phyloP scores from a whole-genome alignment of 1,140 invertebrate genomes.

The Tetragonula clypearis region DNA sequence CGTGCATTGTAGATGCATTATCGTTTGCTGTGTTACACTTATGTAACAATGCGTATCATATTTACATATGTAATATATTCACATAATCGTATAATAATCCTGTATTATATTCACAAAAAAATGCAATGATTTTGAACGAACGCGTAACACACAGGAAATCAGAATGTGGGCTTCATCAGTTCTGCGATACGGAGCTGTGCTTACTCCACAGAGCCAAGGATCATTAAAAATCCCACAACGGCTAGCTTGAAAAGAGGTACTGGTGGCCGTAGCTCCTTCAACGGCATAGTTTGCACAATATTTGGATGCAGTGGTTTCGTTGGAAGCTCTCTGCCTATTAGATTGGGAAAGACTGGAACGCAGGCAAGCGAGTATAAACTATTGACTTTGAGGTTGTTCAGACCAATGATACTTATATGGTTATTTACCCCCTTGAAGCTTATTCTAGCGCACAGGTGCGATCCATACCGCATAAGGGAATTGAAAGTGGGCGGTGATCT shows the following conservation, averaged over 20 bases:
- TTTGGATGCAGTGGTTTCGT: conserved; percentile 96
- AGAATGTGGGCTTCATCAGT: conserved; percentile 55
- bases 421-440: conserved; percentile 84
- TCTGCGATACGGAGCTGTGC: conserved; percentile 67
- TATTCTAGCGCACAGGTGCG: conserved; percentile 95
- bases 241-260: conserved; percentile 90
- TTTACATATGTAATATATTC: not conserved
- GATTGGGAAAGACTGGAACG: conserved; percentile 92
- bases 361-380: conserved; percentile 83
- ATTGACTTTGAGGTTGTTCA: too few species aligned
- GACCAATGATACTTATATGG: not conserved
- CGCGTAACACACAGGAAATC: conserved; percentile 64
- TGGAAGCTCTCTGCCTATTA: conserved; percentile 92
- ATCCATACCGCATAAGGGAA: conserved; percentile 88
- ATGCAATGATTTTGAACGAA: conserved; percentile 35
- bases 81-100: not conserved
- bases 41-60: too few species aligned
- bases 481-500: conserved; percentile 96
- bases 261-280: conserved; percentile 97
- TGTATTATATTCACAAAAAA: conserved; percentile 41
- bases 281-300: conserved; percentile 97
- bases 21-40: not conserved
- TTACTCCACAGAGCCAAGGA: conserved; percentile 71
- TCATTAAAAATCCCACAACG: conserved; percentile 83
- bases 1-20: too few species aligned